phyloP scores from a whole-genome alignment of 2,797 vertebrate species.

The Pelobates cultripes region DNA sequence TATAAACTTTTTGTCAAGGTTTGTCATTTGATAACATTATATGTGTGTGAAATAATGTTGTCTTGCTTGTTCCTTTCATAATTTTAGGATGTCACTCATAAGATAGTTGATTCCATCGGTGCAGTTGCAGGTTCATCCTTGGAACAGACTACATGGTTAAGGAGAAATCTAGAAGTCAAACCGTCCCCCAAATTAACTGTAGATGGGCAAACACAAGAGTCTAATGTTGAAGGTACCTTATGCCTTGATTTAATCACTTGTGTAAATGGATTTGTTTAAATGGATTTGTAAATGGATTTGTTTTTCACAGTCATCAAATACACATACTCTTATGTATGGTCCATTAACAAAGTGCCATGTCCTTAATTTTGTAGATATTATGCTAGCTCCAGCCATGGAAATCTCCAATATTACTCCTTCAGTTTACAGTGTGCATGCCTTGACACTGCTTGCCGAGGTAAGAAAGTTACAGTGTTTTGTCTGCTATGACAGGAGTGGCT shows the following conservation, averaged over 20 bases:
- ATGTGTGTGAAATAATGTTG: too few species aligned
- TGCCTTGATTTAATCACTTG: not conserved
- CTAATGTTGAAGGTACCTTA: constrained; percentile 89
- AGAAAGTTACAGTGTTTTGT: constrained; percentile 53
- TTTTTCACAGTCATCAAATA: not conserved
- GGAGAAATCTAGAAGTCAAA: constrained; percentile 96
- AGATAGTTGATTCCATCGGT: constrained; percentile 95
- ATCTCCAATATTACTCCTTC: constrained; percentile 95
- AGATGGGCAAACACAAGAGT: constrained; percentile 87
- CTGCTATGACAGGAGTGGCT: not conserved
- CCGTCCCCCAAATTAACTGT: constrained; percentile 95
- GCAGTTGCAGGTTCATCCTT: constrained; percentile 94
- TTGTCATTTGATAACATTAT: too few species aligned
- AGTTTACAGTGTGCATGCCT: constrained; percentile 94
- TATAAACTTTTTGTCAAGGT: too few species aligned
- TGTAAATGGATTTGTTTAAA: not conserved
- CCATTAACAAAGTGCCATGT: not conserved
- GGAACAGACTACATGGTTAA: constrained; percentile 97
- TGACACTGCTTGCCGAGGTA: constrained; percentile 97
- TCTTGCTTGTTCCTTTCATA: too few species aligned
- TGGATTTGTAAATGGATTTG: not conserved
- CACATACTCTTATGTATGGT: not conserved
- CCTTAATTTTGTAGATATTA: constrained; percentile 74
- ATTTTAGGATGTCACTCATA: constrained; percentile 92
- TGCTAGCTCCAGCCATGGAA: constrained; percentile 94